Conservation (phyloP, 2,113 vertebrate species). For the Dasypus novemcinctus region DNA sequence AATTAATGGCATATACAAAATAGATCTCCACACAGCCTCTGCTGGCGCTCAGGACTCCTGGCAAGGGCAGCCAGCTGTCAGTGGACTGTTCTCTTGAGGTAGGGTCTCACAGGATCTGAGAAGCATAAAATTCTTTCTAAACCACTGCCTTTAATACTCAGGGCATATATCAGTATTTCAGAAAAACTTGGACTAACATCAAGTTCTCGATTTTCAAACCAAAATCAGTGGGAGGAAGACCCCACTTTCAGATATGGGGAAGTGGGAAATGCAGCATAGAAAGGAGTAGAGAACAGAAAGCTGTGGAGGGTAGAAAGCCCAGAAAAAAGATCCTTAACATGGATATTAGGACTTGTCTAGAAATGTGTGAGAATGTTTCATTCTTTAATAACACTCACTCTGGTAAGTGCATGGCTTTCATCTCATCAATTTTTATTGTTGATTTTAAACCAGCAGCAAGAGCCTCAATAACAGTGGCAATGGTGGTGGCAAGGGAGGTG, state of each 20-base stretch:
- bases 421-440: background rate
- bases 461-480: background rate
- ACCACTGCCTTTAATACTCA: background rate
- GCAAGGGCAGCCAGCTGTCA: background rate
- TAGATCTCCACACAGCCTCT: background rate
- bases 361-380: background rate
- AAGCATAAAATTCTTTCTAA: background rate
- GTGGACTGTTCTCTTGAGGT: background rate
- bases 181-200: background rate
- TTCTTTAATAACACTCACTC: background rate
- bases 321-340: background rate
- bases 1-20: background rate
- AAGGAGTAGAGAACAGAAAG: background rate
- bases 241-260: background rate
- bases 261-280: background rate
- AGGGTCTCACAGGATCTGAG: background rate
- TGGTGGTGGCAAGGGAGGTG: background rate
- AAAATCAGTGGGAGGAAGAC: background rate
- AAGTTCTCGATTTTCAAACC: background rate
- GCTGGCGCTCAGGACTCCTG: background rate
- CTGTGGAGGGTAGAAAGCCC: background rate
- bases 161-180: background rate
- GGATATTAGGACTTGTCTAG: background rate
- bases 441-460: background rate
- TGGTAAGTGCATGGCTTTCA: background rate